phyloP scores from a whole-genome alignment of 1,140 invertebrate genomes.

The Pectinophora gossypiella region DNA sequence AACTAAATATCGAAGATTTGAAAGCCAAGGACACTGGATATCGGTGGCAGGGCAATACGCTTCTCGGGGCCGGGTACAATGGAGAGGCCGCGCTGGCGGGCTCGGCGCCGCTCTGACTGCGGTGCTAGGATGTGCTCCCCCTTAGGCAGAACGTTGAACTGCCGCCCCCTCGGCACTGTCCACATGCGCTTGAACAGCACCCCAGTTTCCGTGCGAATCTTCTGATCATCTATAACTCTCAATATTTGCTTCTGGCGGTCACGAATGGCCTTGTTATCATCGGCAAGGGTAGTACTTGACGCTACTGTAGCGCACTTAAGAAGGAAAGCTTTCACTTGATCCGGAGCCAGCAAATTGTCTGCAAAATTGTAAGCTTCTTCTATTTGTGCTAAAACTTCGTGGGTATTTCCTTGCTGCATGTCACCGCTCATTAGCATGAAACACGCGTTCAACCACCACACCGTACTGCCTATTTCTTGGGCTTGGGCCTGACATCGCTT shows the following conservation, averaged over 20 bases:
- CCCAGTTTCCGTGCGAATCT: conserved; percentile 37
- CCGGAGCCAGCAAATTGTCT: conserved; percentile 56
- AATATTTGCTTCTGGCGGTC: conserved; percentile 55
- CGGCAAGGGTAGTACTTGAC: conserved; percentile 36
- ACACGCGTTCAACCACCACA: conserved; percentile 72
- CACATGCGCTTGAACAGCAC: conserved; percentile 66
- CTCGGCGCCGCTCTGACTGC: conserved; percentile 34
- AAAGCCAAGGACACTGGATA: conserved; percentile 44
- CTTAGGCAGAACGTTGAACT: conserved; percentile 58
- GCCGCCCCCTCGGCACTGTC: conserved; percentile 46
- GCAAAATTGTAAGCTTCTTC: conserved; percentile 62
- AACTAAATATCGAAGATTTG: conserved; percentile 63
- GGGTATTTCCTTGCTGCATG: conserved; percentile 73
- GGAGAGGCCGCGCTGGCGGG: conserved; percentile 45
- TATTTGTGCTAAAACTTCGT: conserved; percentile 66
- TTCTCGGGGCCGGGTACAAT: conserved; percentile 52
- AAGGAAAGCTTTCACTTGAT: conserved; percentile 54
- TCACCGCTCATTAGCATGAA: conserved; percentile 71
- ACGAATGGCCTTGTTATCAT: conserved; percentile 53
- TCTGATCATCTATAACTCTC: conserved; percentile 47
- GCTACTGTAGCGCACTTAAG: conserved; percentile 56
- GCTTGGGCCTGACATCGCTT: conserved; percentile 73
- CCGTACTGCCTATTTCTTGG: conserved; percentile 50
- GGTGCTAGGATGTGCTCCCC: conserved; percentile 24
- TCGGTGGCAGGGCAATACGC: conserved; percentile 39